Evolutionary conservation across 2,113 vertebrate genomes (phyloP).

Genomic region (Pseudopipra pipra): DNA sequence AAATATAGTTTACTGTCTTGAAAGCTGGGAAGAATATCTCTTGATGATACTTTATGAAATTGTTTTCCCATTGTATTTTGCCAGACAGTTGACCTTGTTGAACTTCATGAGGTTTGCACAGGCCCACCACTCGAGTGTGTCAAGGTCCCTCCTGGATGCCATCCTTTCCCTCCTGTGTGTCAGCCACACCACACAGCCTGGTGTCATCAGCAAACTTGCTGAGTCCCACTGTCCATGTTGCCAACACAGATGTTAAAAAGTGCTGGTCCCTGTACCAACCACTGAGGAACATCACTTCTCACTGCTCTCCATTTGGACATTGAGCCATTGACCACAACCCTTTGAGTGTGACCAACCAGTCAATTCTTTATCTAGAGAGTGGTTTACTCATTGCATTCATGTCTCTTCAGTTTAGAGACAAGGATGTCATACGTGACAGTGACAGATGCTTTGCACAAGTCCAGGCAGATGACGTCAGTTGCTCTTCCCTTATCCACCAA

Average conservation of each 20-base stretch:
- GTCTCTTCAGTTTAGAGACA: background rate
- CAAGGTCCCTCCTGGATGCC: background rate
- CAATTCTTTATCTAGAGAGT: background rate
- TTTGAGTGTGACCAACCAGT: no score
- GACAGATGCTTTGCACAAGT: background rate
- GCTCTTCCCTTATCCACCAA: background rate
- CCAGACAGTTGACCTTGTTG: background rate
- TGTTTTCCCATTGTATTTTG: background rate
- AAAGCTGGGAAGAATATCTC: background rate
- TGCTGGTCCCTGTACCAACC: accelerated
- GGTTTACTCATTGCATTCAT: background rate
- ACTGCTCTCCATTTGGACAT: background rate
- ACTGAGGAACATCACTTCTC: background rate
- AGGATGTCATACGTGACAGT: background rate
- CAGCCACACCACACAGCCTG: background rate
- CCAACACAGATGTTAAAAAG: background rate
- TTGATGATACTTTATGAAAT: background rate
- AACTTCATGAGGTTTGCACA: background rate
- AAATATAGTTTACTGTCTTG: background rate
- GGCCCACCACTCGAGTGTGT: background rate
- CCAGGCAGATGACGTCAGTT: background rate
- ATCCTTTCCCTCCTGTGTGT: background rate
- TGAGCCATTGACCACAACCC: background rate
- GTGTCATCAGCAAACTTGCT: background rate
- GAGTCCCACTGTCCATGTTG: background rate